Base-by-base conservation (phyloP, 2,797 vertebrate genomes). In the Micropoecilia bifurca region DNA sequence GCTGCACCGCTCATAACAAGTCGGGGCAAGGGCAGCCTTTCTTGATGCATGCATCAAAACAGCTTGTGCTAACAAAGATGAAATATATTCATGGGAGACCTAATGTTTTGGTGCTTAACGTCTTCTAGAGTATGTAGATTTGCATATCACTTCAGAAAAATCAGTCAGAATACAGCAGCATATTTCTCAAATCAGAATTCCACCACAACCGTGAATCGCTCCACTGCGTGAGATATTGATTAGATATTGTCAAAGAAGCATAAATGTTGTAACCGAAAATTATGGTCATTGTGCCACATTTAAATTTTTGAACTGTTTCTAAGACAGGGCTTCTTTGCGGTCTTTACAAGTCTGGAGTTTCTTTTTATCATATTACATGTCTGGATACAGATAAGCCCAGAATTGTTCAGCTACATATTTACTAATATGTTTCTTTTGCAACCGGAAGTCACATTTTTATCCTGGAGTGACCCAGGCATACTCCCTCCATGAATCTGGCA, bases 31-130 rank as follows among this genome's bases (percentile, higher is more conserved):
- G 84, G 74, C 5, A 3, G 82, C 74, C 85, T 87, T 87, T 90
- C 84, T 82, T 55, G 83, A 89, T 93, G 91, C 86, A 92, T 91
- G 85, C 89, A 90, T 88, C 87, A 92, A 92, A 92, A 92, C 85
- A 92, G 55, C 77, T 46, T 82, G 47, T 76, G 83, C 77, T 88
- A 86, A 88, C 74, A 81, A 79, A 85, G 33, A 50, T 71, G 13
- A 88, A 91, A 87, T 82, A 82, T 91, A 88, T 88, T 80, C 68
- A 78, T 8, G 30, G 30, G 81, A 87, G 80, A 87, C n/a, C 14
- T 71, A 75, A 82, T 81, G 41, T 41, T 74, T 18, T 61, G 39
- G 74, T 47, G 25, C 76, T 36, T 75, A 41, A 50, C 76, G 71
- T 80, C 76, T 71, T 78, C 59, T 69, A 77, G 48, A 80, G 76